A percentile compares a stretch with the other conserved stretches of the same genome.
phyloP scores from a whole-genome alignment of 2,113 vertebrate genomes.

The Petrocephalus microphthalmus region DNA sequence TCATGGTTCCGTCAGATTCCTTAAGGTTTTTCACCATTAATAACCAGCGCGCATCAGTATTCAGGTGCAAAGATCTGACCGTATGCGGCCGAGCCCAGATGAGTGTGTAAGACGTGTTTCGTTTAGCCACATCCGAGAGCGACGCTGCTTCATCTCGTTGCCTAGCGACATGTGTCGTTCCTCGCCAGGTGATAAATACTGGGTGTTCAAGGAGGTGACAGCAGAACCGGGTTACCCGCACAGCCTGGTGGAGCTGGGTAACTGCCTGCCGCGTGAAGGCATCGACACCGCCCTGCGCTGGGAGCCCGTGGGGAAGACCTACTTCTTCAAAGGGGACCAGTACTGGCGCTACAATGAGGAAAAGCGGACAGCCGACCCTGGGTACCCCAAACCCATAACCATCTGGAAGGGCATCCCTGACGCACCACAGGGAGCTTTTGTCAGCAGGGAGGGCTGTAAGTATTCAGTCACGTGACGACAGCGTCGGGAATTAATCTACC shows the following conservation, averaged over 20 bases:
- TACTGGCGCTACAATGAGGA: constrained; percentile 99
- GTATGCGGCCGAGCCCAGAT: neutral
- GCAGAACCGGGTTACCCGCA: constrained; percentile 92
- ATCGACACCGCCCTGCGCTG: constrained; percentile 91
- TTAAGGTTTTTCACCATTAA: neutral
- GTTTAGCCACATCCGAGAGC: neutral
- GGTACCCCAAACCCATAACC: constrained; percentile 90
- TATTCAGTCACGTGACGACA: constrained; percentile 33
- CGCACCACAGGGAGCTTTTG: constrained; percentile 88
- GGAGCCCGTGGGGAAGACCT: constrained; percentile 93
- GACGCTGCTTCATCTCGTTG: neutral
- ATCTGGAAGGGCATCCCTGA: constrained; percentile 94
- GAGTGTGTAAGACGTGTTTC: neutral
- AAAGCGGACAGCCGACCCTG: constrained; percentile 77
- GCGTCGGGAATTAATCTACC: neutral
- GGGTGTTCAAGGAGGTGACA: constrained; percentile 92
- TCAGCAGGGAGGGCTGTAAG: constrained; percentile 96
- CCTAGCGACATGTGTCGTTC: neutral
- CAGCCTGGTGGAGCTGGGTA: constrained; percentile 84
- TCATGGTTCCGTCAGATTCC: neutral
- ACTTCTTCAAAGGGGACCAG: constrained; percentile 95
- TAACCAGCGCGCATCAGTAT: neutral
- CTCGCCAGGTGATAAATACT: constrained; percentile 83
- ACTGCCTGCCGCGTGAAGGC: constrained; percentile 83
- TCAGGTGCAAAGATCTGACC: neutral